phyloP scores from a whole-genome alignment of 2,888 invertebrate genomes.

The Scaptomyza tumidula region DNA sequence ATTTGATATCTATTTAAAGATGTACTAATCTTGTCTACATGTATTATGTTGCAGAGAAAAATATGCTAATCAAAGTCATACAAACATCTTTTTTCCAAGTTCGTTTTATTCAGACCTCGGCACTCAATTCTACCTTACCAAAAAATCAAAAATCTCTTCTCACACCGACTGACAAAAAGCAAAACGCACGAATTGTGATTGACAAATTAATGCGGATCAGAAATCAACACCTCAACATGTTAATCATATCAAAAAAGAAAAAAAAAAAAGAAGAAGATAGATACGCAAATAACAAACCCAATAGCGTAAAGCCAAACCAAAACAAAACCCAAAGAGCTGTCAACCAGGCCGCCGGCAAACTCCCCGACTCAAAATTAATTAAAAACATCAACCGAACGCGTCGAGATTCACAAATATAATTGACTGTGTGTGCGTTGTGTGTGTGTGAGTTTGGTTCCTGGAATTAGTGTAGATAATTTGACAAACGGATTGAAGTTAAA shows the following conservation, averaged over 20 bases:
- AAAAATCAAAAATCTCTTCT: not conserved
- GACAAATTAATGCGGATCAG: conserved; percentile 77
- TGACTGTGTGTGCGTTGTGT: conserved; percentile 10
- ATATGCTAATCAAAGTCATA: no score
- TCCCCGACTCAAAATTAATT: conserved; percentile 67
- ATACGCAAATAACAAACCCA: not conserved
- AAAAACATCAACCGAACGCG: conserved; percentile 78
- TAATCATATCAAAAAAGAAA: conserved; percentile 57
- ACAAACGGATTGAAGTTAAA: conserved; percentile 46
- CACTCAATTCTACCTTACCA: not conserved
- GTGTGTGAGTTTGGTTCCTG: conserved; percentile 25
- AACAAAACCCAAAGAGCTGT: conserved; percentile 32
- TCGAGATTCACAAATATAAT: conserved; percentile 62
- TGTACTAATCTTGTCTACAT: no score
- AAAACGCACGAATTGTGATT: conserved; percentile 64
- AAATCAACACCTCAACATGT: conserved; percentile 75
- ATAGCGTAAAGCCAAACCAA: conserved; percentile 13
- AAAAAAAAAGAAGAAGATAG: conserved; percentile 18
- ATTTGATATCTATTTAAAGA: no score
- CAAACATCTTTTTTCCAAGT: no score
- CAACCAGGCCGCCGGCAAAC: conserved; percentile 20
- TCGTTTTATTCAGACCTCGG: not conserved
- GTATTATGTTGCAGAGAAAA: no score
- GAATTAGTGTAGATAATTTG: conserved; percentile 73
- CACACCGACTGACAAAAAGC: not conserved